Percentiles rank a stretch among this genome's conserved stretches.
phyloP scores from a whole-genome alignment of 2,888 invertebrate genomes.

The Drosophila longiperda region DNA sequence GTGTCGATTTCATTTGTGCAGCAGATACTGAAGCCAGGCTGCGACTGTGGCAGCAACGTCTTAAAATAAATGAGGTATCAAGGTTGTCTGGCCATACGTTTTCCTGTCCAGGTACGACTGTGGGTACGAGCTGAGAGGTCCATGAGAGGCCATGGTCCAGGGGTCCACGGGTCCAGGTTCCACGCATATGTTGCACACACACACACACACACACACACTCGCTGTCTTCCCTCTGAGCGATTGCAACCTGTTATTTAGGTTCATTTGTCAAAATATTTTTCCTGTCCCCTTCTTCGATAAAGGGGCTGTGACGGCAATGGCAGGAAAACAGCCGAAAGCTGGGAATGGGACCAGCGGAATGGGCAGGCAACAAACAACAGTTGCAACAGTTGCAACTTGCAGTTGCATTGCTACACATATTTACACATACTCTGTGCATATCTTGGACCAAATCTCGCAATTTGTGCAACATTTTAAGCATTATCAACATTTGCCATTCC shows the following conservation, averaged over 20 bases:
- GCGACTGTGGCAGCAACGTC: slow-evolving; percentile 58
- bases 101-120: slow-evolving; percentile 66
- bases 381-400: slow-evolving; percentile 51
- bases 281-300: slow-evolving; percentile 70
- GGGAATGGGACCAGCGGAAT: slow-evolving; percentile 39
- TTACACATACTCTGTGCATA: background rate
- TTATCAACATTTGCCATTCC: slow-evolving; percentile 62
- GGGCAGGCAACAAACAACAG: slow-evolving; percentile 27
- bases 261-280: slow-evolving; percentile 86
- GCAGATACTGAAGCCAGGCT: slow-evolving; percentile 43
- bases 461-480: slow-evolving; percentile 55
- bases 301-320: slow-evolving; percentile 44
- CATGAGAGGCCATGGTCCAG: slow-evolving; percentile 30
- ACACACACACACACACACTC: slow-evolving; percentile 25
- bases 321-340: slow-evolving; percentile 57
- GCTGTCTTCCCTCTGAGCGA: slow-evolving; percentile 61
- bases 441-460: slow-evolving; percentile 45
- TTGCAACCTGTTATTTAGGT: slow-evolving; percentile 86
- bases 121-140: slow-evolving; percentile 6
- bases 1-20: slow-evolving; percentile 80
- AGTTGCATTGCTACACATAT: slow-evolving; percentile 39
- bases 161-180: slow-evolving; percentile 48
- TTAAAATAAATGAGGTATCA: slow-evolving; percentile 85
- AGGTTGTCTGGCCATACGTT: slow-evolving; percentile 82
- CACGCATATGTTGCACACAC: slow-evolving; percentile 50